phyloP scores from a whole-genome alignment of 2,797 vertebrate species.

The Erithacus rubecula region DNA sequence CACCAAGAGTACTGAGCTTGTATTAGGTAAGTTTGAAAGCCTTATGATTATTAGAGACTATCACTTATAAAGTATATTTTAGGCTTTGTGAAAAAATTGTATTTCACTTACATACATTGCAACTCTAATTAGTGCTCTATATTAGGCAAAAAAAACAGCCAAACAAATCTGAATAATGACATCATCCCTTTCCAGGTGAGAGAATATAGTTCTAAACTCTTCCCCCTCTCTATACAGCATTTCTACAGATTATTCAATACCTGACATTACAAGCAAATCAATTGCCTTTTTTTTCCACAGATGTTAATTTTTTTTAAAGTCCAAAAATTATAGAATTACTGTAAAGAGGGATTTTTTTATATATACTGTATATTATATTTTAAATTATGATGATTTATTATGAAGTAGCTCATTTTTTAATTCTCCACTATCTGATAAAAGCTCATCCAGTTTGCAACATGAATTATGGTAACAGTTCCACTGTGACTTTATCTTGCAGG shows the following conservation, averaged over 20 bases:
- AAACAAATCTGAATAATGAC: neutral
- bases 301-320: neutral
- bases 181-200: neutral
- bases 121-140: neutral
- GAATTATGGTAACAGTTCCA: neutral
- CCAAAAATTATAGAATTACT: neutral
- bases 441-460: neutral
- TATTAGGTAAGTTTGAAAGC: conserved; percentile 82
- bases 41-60: neutral
- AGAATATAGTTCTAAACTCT: neutral
- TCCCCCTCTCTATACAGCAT: neutral
- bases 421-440: neutral
- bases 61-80: neutral
- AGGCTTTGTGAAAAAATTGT: neutral
- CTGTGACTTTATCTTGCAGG: neutral
- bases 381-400: neutral
- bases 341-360: neutral
- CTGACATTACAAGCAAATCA: neutral
- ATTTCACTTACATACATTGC: neutral
- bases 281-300: neutral
- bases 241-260: neutral
- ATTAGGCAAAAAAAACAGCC: neutral
- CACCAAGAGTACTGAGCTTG: conserved; percentile 89
- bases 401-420: neutral
- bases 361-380: neutral